phyloP scores from a whole-genome alignment of 2,888 invertebrate genomes.

The Dascillus cervinus region DNA sequence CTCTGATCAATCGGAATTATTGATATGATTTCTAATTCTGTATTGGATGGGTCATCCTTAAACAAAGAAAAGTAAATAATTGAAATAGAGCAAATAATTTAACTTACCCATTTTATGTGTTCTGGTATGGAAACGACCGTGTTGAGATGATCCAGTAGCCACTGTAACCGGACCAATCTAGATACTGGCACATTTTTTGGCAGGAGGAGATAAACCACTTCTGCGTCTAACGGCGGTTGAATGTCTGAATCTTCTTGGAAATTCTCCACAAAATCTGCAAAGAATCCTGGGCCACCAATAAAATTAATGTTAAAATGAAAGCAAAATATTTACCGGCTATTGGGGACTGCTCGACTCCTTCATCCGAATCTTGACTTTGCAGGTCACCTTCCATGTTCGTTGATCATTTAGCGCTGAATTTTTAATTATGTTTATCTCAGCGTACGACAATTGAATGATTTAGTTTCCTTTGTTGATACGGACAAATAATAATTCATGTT shows the following conservation, averaged over 20 bases:
- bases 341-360: constrained; percentile 30
- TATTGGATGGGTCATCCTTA: constrained; percentile 42
- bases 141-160: constrained; percentile 65
- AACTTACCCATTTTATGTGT: constrained; percentile 29
- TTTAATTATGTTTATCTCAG: constrained; percentile 1
- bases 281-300: neutral
- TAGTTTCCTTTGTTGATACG: neutral
- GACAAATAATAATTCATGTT: neutral
- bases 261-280: no score
- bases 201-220: constrained; percentile 59
- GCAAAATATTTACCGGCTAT: constrained; percentile 24
- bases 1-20: constrained; percentile 50
- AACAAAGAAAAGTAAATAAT: constrained; percentile 19
- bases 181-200: constrained; percentile 65
- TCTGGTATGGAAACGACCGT: constrained; percentile 47
- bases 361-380: constrained; percentile 33
- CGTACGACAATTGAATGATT: neutral
- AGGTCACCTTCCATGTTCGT: constrained; percentile 33
- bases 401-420: constrained; percentile 6
- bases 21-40: constrained; percentile 57
- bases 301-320: constrained; percentile 1
- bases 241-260: no score
- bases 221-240: constrained; percentile 45
- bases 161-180: constrained; percentile 63
- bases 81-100: constrained; percentile 7